These are phyloP conservation scores for Dasyurus viverrinus DNA, from an alignment of 2,113 vertebrate genomes.

Conservation along the genomic window DNA sequence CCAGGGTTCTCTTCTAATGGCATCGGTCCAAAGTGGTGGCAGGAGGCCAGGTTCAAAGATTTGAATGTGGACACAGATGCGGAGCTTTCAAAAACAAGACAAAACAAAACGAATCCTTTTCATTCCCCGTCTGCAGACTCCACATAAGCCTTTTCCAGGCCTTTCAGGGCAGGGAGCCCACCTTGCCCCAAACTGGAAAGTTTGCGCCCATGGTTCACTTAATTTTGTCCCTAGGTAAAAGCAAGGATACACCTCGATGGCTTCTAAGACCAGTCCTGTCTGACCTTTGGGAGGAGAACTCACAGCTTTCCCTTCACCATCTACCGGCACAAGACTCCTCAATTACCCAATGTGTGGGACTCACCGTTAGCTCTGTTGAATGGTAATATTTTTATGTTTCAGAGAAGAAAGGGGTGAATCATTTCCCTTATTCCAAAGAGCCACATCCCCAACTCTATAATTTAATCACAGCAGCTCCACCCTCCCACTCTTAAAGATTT, in stretches of 20 bases:
- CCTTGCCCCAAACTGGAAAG: background rate
- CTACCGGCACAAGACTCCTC: conserved; percentile 59
- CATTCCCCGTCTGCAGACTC: background rate
- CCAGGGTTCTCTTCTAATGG: conserved; percentile 7
- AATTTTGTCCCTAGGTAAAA: background rate
- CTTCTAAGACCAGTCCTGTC: conserved; percentile 57
- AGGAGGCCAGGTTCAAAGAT: background rate
- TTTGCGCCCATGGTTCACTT: background rate
- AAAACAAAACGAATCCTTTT: background rate
- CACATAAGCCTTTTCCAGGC: conserved; percentile 1
- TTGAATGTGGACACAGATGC: background rate
- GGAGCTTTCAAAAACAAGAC: background rate
- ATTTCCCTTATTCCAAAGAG: conserved; percentile 60
- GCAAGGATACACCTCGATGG: background rate
- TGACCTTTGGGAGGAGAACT: conserved; percentile 45
- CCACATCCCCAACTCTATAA: conserved; percentile 64
- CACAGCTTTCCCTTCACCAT: conserved; percentile 37
- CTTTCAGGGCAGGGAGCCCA: background rate
- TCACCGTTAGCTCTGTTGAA: conserved; percentile 58
- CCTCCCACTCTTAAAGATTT: conserved; percentile 70
- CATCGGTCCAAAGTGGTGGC: background rate
- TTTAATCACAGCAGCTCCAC: conserved; percentile 67
- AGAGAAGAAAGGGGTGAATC: conserved; percentile 52
- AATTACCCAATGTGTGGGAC: conserved; percentile 53
- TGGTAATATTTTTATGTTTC: conserved; percentile 68